Base-by-base conservation (phyloP, 2,888 invertebrate species). In the Apodemia hepburni region DNA sequence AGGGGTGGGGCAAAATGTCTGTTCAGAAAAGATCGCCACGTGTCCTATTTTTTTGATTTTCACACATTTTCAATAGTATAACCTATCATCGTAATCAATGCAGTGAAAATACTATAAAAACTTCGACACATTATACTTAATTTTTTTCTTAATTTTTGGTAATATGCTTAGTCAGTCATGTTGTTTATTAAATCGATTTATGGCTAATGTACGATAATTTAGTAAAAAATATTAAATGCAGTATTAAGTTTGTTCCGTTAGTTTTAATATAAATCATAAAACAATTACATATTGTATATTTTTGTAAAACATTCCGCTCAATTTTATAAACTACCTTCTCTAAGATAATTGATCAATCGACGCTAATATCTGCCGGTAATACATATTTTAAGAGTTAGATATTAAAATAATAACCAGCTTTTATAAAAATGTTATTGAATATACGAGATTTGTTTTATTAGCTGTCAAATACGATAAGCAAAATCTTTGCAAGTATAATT, bases 1-100 rank as follows among this genome's bases (percentile, higher is more conserved):
- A 78, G 81, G 90, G 90, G 88, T 88, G 90, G 90, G 89, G 89
- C 89, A 81, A 85, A 85, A 84, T 85, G 84, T 85, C 82, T 81
- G 71, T 79, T 74, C 61, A 51, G 72, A 77, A 82, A 83, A 80
- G 80, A 79, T 80, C 85, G 91, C 91, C 91, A 91, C 91, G 91
- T 91, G 91, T 91, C 89, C 82, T 82, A 79, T 72, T 79, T 80
- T 85, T 77, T 72, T 75, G 73, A 78, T 83, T 82, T 82, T 77
- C 68, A 64, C 66, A 33, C 63, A 67, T 75, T 76, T 75, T 71
- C 64, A 61, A 65, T 45, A 59, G 4, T 9, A 35, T 38, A 38
- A 59, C 42, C 38, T 38, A 22, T 15, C 15, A 29, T n/a, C 12
- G 27, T 29, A 57, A 57, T 15, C 12, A 17, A 29, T 57, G 2